Conservation (phyloP, 2,797 vertebrate species). For the Cynopterus sphinx region DNA sequence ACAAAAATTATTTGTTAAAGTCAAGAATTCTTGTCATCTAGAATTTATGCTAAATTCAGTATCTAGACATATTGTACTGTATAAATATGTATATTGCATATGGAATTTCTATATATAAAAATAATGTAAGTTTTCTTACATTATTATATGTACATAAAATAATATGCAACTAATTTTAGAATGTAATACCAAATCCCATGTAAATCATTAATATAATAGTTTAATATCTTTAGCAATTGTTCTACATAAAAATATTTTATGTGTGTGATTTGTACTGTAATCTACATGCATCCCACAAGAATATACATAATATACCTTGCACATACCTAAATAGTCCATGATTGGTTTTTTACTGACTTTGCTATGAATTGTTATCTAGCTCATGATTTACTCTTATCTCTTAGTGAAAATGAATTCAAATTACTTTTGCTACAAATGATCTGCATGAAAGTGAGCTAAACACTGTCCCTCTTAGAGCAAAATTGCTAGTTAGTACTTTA, state of each 20-base stretch:
- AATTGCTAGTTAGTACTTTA: neutral
- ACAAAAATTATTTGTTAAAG: conserved; percentile 48
- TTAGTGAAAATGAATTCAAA: neutral
- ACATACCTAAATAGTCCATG: neutral
- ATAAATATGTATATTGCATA: neutral
- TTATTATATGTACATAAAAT: neutral
- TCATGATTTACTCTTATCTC: neutral
- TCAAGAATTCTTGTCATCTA: conserved; percentile 55
- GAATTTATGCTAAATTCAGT: neutral
- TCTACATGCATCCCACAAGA: neutral
- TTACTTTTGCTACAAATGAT: neutral
- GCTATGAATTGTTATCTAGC: neutral
- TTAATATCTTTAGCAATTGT: neutral
- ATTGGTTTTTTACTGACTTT: neutral
- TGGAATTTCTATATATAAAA: conserved; percentile 28
- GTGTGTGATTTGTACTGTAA: neutral
- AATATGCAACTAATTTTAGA: conserved; percentile 1
- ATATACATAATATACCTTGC: neutral
- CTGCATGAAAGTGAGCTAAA: neutral
- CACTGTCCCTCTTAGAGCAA: neutral
- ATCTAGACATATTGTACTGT: neutral
- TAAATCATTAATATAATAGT: neutral
- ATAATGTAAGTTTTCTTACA: neutral
- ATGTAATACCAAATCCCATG: neutral
- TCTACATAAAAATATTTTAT: conserved; percentile 3